Base-by-base conservation (phyloP, 2,888 invertebrate species). In the Tinea semifulvella region DNA sequence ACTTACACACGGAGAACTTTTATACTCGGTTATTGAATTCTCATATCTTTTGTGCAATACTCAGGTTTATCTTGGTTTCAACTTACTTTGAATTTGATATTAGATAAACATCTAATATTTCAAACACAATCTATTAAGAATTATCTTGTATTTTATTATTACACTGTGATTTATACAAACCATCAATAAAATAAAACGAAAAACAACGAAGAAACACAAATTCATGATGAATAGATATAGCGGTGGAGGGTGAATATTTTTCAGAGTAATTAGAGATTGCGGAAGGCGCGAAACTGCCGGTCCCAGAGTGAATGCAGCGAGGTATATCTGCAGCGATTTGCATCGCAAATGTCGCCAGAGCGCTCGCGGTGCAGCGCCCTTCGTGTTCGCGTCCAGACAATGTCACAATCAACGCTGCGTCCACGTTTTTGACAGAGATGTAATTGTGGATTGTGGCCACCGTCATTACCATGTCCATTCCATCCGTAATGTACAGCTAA, bases 361-460 rank as follows among this genome's bases (percentile, higher is more conserved):
- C 68, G 61, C 71, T 67, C 26, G 48, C 22, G 18, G 27, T 19
- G 42, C 16, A 2, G 59, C 59, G 55, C 57, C 57, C 55, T 54
- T 57, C 54, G 35, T 6, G 17, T 53, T 54, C 57, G 56, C 59
- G 55, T 56, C 57, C 56, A 70, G 68, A 80, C 80, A 80, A 80
- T 80, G 68, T 72, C 70, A 79, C 77, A 80, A 80, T 80, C 79
- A 79, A 72, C 77, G 68, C 64, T 73, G 74, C 74, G 73, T 70
- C 67, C 70, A 69, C 69, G 79, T 75, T 80, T 79, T 79, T 75
- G 69, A 68, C 59, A 66, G 68, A 36, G 10, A 18, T 36, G 36
- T 36, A 36, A 36, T 77, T 76, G 73, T 61, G 68, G 74, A 77
- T 80, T 80, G 79, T 76, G 63, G 63, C 57, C 55, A 56, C 61